These are phyloP conservation scores for Lordiphosa clarofinis DNA, from an alignment of 1,140 invertebrate species.

Conservation along the genomic window DNA sequence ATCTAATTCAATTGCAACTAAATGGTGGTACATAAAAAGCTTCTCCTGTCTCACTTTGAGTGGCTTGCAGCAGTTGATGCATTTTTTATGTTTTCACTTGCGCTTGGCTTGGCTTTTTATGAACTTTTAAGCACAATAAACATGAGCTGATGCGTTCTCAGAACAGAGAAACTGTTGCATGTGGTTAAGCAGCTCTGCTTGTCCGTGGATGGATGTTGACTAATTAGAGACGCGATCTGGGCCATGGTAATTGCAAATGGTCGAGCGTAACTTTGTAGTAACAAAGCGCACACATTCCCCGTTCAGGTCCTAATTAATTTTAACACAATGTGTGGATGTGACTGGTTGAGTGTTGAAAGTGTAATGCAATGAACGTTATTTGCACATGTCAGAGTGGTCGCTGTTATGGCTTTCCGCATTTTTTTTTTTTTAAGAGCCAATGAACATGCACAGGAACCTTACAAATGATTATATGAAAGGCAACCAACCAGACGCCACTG, in stretches of 20 bases:
- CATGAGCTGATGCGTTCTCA: not conserved
- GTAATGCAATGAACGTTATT: conserved; percentile 36
- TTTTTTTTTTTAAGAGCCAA: not conserved
- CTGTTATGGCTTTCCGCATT: conserved; percentile 30
- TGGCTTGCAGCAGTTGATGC: conserved; percentile 50
- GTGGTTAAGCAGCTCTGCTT: not conserved
- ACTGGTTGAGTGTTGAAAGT: conserved; percentile 13
- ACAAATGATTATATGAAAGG: conserved; percentile 27
- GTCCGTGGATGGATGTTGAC: not conserved
- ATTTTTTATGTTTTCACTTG: conserved; percentile 69
- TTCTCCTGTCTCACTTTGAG: conserved; percentile 7
- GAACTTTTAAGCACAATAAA: conserved; percentile 62
- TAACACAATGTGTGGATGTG: conserved; percentile 3
- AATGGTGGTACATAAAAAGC: not conserved
- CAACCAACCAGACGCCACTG: conserved; percentile 27
- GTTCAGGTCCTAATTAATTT: conserved; percentile 20
- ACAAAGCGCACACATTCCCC: conserved; percentile 1
- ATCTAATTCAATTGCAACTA: no score
- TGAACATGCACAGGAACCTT: not conserved
- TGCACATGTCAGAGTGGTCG: conserved; percentile 30
- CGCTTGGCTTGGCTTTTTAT: conserved; percentile 54
- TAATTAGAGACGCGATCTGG: conserved; percentile 7
- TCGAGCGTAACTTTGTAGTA: conserved; percentile 6
- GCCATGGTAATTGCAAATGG: conserved; percentile 5
- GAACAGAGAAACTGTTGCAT: conserved; percentile 1